Evolutionary conservation across 2,797 vertebrate species (phyloP).

Genomic region (Aulostomus chinensis): DNA sequence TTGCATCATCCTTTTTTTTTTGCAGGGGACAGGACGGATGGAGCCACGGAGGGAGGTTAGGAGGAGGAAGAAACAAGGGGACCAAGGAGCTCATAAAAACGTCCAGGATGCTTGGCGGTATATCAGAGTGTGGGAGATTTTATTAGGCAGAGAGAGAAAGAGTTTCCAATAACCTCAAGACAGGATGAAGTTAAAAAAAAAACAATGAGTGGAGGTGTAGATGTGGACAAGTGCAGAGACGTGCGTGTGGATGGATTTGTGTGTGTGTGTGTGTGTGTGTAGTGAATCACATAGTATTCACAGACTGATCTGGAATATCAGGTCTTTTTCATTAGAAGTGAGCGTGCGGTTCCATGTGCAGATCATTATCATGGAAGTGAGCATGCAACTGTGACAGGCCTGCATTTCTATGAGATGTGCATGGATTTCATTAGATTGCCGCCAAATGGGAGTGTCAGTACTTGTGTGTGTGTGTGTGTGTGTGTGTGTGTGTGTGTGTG

Average conservation of each 20-base stretch:
- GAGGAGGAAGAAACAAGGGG: constrained; percentile 48
- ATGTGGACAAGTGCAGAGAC: constrained; percentile 17
- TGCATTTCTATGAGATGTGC: constrained; percentile 35
- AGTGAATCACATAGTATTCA: too few relatives aligned
- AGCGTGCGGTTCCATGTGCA: constrained; percentile 46
- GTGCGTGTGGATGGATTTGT: too few relatives aligned
- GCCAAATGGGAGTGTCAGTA: constrained; percentile 8
- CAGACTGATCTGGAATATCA: too few relatives aligned
- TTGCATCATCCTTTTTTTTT: constrained; percentile 29
- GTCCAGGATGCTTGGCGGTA: constrained; percentile 70
- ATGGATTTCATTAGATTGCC: constrained; percentile 47
- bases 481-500: constrained; percentile 8
- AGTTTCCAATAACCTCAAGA: constrained; percentile 47
- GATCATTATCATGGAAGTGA: constrained; percentile 53
- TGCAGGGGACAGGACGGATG: constrained; percentile 7
- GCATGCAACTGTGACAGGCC: constrained; percentile 47
- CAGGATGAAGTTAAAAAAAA: constrained; percentile 20
- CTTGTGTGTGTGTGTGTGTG: constrained; percentile 4
- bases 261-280: constrained; percentile 13
- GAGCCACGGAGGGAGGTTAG: constrained; percentile 36
- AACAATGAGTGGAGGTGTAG: constrained; percentile 28
- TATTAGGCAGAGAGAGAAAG: constrained; percentile 60
- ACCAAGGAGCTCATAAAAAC: constrained; percentile 68
- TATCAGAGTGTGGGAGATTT: constrained; percentile 66
- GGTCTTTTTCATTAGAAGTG: constrained; percentile 31